Evolutionary conservation across 1,140 invertebrate genomes (phyloP).

Genomic region (Helicoverpa zea): DNA sequence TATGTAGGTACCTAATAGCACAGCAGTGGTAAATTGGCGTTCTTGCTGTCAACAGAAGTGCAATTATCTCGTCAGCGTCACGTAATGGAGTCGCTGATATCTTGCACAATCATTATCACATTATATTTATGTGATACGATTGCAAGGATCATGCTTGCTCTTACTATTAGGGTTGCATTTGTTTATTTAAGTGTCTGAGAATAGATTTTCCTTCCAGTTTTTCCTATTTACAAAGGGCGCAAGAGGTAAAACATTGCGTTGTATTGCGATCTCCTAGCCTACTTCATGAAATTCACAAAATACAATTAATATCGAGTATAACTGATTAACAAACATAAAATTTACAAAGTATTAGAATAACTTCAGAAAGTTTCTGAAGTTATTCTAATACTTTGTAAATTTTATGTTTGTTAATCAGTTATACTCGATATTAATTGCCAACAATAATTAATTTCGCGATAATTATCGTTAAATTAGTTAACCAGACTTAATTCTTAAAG

Average conservation of each 20-base stretch:
- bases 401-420: no score
- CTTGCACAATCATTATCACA: constrained; percentile 63
- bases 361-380: not conserved
- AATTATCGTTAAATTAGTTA: constrained; percentile 12
- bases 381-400: not conserved
- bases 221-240: no score
- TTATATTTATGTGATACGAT: constrained; percentile 48
- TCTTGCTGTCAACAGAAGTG: constrained; percentile 60
- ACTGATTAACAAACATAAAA: no score
- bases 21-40: constrained; percentile 27
- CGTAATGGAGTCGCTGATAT: constrained; percentile 60
- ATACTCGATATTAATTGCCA: not conserved
- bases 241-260: no score
- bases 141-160: not conserved
- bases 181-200: not conserved
- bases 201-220: no score
- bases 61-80: constrained; percentile 67
- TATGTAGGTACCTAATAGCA: constrained; percentile 11
- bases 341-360: not conserved
- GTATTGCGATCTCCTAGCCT: no score
- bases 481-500: not conserved
- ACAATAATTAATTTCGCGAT: not conserved
- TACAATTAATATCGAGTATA: no score
- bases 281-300: no score
- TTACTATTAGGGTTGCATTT: constrained; percentile 14